phyloP scores from a whole-genome alignment of 1,140 invertebrate genomes.

The Nephila pilipes region DNA sequence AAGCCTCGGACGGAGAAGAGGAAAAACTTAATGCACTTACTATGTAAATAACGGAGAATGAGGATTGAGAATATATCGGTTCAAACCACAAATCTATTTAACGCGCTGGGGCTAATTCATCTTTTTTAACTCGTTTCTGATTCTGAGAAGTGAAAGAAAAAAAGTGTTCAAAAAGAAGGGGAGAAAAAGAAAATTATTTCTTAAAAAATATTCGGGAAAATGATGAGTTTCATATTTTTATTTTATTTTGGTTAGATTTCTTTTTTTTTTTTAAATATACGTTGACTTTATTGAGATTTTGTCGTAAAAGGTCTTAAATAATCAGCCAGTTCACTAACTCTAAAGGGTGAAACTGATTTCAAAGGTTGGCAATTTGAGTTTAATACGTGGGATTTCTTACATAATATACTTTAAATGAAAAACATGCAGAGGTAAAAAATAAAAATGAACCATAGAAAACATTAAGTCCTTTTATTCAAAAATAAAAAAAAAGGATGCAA shows the following conservation, averaged over 20 bases:
- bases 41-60: constrained; percentile 68
- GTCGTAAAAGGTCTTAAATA: neutral
- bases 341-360: neutral
- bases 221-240: neutral
- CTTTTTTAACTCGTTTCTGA: constrained; percentile 46
- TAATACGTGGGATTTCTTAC: neutral
- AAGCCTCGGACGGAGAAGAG: neutral
- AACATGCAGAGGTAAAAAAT: no score
- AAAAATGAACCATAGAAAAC: no score
- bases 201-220: neutral
- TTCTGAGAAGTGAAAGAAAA: neutral
- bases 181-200: neutral
- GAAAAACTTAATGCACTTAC: constrained; percentile 62
- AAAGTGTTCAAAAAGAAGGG: neutral
- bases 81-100: constrained; percentile 66
- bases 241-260: constrained; percentile 4
- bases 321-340: neutral
- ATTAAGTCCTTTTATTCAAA: no score
- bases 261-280: neutral
- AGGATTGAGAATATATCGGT: constrained; percentile 69
- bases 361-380: neutral
- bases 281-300: constrained; percentile 11
- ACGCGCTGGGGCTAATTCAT: constrained; percentile 51
- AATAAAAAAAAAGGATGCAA: no score
- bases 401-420: neutral